Conservation (phyloP, 1,140 invertebrate species). For the Sesamia nonagrioides region DNA sequence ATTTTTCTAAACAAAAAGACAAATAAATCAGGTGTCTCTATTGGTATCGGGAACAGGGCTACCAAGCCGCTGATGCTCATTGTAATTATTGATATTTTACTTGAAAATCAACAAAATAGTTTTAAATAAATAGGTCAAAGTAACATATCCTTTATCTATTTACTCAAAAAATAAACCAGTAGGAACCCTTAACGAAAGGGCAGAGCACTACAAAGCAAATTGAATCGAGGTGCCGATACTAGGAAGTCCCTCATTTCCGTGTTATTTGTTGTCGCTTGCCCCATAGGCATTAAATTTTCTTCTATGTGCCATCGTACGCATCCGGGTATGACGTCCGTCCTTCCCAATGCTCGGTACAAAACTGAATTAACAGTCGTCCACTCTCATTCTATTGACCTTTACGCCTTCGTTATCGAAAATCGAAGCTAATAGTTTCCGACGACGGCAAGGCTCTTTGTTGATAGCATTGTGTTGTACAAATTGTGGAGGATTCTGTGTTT, state of each 20-base stretch:
- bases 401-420: slow-evolving; percentile 56
- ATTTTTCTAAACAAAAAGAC: no score
- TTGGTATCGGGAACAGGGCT: no score
- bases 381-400: slow-evolving; percentile 61
- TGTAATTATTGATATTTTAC: neutral
- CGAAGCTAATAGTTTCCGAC: slow-evolving; percentile 53
- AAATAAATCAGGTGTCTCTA: no score
- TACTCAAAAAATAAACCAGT: slow-evolving; percentile 21
- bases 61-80: no score
- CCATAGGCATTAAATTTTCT: slow-evolving; percentile 79
- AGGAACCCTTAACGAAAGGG: slow-evolving; percentile 20
- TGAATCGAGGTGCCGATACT: slow-evolving; percentile 78
- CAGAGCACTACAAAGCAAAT: slow-evolving; percentile 71
- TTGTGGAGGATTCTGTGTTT: slow-evolving; percentile 6
- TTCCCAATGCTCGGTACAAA: slow-evolving; percentile 58
- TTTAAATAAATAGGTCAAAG: neutral
- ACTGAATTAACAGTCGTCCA: slow-evolving; percentile 67
- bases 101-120: neutral
- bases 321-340: slow-evolving; percentile 70
- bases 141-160: slow-evolving; percentile 5
- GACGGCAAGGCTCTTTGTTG: neutral
- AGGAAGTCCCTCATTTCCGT: slow-evolving; percentile 83
- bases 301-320: slow-evolving; percentile 61
- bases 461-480: slow-evolving; percentile 6
- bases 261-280: slow-evolving; percentile 67